Conservation (phyloP, 1,140 invertebrate genomes). For the Heliconius hewitsoni region DNA sequence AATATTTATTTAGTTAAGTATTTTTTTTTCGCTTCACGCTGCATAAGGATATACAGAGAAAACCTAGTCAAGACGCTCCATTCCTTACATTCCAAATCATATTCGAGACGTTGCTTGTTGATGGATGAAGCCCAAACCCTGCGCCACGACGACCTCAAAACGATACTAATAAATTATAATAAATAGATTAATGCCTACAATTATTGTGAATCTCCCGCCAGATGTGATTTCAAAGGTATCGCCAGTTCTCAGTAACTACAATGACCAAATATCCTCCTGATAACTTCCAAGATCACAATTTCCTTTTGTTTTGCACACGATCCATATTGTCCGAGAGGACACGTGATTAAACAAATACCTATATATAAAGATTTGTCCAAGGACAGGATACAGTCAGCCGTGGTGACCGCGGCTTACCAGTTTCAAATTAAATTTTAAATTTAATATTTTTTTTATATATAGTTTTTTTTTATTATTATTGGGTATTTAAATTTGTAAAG, state of each 20-base stretch:
- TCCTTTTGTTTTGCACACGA: conserved; percentile 14
- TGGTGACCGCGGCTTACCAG: conserved; percentile 34
- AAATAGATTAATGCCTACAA: no score
- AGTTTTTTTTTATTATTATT: background rate
- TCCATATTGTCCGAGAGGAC: background rate
- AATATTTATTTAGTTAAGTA: no score
- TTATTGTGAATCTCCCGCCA: no score
- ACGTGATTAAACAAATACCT: background rate
- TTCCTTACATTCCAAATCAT: no score
- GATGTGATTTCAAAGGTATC: no score
- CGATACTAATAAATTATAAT: no score
- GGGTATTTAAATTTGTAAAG: background rate
- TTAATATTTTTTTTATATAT: background rate
- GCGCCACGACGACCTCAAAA: no score
- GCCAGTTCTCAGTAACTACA: background rate
- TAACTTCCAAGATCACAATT: background rate
- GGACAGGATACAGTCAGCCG: conserved; percentile 33
- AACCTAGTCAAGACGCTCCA: no score
- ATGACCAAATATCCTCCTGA: conserved; percentile 10
- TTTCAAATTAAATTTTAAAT: background rate
- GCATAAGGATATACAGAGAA: no score
- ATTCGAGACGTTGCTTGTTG: no score
- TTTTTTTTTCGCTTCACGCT: no score
- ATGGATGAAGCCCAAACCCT: no score
- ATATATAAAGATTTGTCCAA: conserved; percentile 8